A percentile compares a stretch with the other conserved stretches of the same genome.
phyloP scores from a whole-genome alignment of 2,797 vertebrate genomes.

The Chelon auratus region DNA sequence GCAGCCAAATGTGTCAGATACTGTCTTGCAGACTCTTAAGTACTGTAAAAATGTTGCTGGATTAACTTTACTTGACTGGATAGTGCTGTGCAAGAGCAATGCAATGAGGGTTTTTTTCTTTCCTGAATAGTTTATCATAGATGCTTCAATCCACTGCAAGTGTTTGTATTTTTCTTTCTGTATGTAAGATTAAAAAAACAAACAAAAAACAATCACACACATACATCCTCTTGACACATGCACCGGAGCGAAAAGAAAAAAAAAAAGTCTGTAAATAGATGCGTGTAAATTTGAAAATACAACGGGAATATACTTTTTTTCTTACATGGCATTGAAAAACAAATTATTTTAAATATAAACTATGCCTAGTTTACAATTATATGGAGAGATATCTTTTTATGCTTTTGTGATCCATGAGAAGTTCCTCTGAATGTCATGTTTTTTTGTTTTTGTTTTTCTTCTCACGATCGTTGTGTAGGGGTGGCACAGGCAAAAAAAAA shows the following conservation, averaged over 20 bases:
- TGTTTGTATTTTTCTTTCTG: conserved; percentile 39
- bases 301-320: conserved; percentile 90
- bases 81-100: conserved; percentile 48
- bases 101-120: conserved; percentile 22
- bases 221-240: conserved; percentile 44
- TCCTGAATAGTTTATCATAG: conserved; percentile 25
- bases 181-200: conserved; percentile 14
- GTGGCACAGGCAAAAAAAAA: conserved; percentile 36
- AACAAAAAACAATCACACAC: conserved; percentile 21
- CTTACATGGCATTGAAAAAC: conserved; percentile 90
- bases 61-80: conserved; percentile 48
- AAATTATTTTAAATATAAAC: conserved; percentile 88
- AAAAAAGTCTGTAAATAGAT: conserved; percentile 92
- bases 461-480: conserved; percentile 18
- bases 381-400: conserved; percentile 69
- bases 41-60: conserved; percentile 39
- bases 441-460: not conserved
- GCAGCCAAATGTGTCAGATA: conserved; percentile 22
- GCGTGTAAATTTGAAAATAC: conserved; percentile 92
- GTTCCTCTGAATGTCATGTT: conserved; percentile 27
- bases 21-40: conserved; percentile 38
- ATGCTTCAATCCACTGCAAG: conserved; percentile 41
- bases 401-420: conserved; percentile 53
- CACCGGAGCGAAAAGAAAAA: conserved; percentile 37
- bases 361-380: conserved; percentile 86